phyloP scores from a whole-genome alignment of 2,797 vertebrate genomes.

The Sebastes cheni region DNA sequence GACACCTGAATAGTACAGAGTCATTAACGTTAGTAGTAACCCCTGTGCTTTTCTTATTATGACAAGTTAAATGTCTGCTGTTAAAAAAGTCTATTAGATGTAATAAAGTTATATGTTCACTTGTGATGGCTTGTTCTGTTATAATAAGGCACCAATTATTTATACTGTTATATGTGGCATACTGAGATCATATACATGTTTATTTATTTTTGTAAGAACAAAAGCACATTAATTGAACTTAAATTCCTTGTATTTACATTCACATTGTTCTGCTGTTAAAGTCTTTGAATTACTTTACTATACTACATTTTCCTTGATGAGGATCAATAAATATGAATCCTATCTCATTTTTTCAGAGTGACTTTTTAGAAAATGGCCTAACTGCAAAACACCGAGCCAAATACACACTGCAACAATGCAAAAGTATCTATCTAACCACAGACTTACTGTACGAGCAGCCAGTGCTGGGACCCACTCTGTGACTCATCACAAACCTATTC shows the following conservation, averaged over 20 bases:
- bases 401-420: neutral
- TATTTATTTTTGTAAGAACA: too few species aligned
- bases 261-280: too few species aligned
- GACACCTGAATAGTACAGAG: neutral
- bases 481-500: neutral
- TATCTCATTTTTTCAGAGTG: neutral
- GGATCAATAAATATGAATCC: neutral
- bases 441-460: neutral
- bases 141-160: too few species aligned
- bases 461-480: neutral
- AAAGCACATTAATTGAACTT: too few species aligned
- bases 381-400: neutral
- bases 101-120: neutral
- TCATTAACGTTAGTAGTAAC: neutral
- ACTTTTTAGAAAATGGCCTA: neutral
- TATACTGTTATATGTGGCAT: too few species aligned
- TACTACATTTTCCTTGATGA: too few species aligned
- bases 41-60: neutral
- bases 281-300: too few species aligned
- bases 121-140: too few species aligned
- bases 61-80: neutral
- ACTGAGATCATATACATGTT: too few species aligned
- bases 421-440: neutral
- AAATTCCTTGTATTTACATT: too few species aligned
- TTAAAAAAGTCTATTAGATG: neutral